Evolutionary conservation across 1,140 invertebrate species (phyloP).

Genomic region (Drosophila biarmipes): DNA sequence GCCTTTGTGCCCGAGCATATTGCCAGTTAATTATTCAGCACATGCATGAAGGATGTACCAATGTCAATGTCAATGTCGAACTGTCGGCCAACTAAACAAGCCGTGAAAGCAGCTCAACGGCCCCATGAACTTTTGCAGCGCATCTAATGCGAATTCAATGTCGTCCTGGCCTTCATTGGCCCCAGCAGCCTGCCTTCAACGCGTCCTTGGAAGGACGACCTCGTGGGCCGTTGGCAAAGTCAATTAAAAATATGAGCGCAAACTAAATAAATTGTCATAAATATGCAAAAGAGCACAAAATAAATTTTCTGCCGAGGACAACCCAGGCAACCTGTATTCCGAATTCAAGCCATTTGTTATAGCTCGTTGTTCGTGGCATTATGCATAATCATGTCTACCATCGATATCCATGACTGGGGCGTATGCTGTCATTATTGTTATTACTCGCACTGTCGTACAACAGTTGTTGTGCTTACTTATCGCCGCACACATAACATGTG

Average conservation of each 20-base stretch:
- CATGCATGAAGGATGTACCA: slow-evolving; percentile 49
- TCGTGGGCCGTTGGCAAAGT: slow-evolving; percentile 53
- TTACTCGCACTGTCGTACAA: slow-evolving; percentile 47
- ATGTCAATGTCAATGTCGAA: slow-evolving; percentile 66
- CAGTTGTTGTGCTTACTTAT: slow-evolving; percentile 65
- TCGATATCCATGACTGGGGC: slow-evolving; percentile 25
- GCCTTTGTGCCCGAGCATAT: slow-evolving; percentile 17
- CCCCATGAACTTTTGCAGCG: slow-evolving; percentile 70
- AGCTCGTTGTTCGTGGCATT: slow-evolving; percentile 21
- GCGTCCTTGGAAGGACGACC: slow-evolving; percentile 46
- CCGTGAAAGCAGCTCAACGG: slow-evolving; percentile 53
- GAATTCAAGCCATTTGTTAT: slow-evolving; percentile 6
- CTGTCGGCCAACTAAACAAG: slow-evolving; percentile 59
- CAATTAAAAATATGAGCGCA: slow-evolving; percentile 70
- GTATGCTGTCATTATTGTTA: slow-evolving; percentile 65
- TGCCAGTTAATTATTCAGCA: slow-evolving; percentile 62
- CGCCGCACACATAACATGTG: slow-evolving; percentile 48
- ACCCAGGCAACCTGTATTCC: slow-evolving; percentile 32
- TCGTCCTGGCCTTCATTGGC: slow-evolving; percentile 23
- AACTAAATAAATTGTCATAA: slow-evolving; percentile 67
- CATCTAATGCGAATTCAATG: slow-evolving; percentile 77
- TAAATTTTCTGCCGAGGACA: slow-evolving; percentile 27
- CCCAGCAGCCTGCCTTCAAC: slow-evolving; percentile 12
- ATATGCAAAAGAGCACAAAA: slow-evolving; percentile 51
- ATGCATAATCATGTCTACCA: slow-evolving; percentile 39